phyloP scores from a whole-genome alignment of 2,113 vertebrate species.

The Erythrocebus patas region DNA sequence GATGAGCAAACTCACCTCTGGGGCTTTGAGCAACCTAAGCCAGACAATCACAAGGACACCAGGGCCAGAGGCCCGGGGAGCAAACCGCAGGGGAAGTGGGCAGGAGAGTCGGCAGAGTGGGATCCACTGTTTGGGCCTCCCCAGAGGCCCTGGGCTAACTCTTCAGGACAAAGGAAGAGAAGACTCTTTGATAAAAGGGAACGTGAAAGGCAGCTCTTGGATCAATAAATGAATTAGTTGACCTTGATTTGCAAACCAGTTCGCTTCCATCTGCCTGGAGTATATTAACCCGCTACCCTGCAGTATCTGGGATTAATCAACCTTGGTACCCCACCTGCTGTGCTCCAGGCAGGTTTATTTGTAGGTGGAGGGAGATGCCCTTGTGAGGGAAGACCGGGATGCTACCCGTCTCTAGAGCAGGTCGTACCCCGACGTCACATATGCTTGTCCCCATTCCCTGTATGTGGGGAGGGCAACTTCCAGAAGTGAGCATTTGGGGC shows the following conservation, averaged over 20 bases:
- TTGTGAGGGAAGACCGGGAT: fast-evolving
- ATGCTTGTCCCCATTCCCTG: fast-evolving
- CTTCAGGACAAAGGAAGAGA: neutral
- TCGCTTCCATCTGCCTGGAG: fast-evolving
- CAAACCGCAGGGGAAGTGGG: too few species aligned
- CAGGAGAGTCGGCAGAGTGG: neutral
- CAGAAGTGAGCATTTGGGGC: slow-evolving; percentile 40
- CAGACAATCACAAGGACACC: neutral
- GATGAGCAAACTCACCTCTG: fast-evolving
- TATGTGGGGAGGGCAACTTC: neutral
- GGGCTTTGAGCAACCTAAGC: neutral
- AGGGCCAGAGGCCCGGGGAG: neutral
- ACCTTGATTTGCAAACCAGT: neutral
- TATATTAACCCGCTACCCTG: fast-evolving
- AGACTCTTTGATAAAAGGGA: neutral
- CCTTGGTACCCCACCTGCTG: fast-evolving
- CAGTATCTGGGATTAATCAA: neutral
- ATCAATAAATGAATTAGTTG: neutral
- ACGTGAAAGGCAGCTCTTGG: neutral
- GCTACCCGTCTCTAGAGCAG: neutral
- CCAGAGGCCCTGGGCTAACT: neutral
- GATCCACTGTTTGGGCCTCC: too few species aligned
- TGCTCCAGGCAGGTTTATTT: neutral
- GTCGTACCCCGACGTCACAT: neutral
- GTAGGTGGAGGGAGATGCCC: fast-evolving